Base-by-base conservation (phyloP, 2,888 invertebrate species). In the Rhamphomyia laevipes region DNA sequence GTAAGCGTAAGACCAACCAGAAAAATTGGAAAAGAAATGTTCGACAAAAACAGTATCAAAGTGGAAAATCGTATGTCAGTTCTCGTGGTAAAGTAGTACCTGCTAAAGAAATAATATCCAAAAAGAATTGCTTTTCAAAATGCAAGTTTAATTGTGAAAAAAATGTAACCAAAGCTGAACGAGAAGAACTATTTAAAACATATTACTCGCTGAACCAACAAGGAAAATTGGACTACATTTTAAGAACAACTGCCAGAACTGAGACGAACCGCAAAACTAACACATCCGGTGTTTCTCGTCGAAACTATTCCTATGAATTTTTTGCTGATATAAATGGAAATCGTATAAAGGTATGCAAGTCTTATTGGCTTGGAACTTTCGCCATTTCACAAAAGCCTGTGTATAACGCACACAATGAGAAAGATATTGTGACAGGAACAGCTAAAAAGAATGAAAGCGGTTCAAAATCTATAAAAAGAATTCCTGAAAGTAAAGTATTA, bases 321-420 rank as follows among this genome's bases (percentile, higher is more conserved):
- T 47, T 41, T 45, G 35, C 47, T 11, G 46, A 47, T 16, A 6
- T 44, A n/a, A 31, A 12, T 6, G 46, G 33, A 43, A 46, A 50
- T 13, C 37, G n/a, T 12, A n/a, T 47, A n/a, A 41, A 43, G n/a
- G 40, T 50, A 4, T 46, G 50, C 21, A 50, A 47, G 33, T 13
- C 45, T 3, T 50, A 41, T 47, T 50, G 46, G 43, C 23, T 46
- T 1, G 50, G 50, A 11, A 50, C 46, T 2, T 46, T 46, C 31
- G 17, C 23, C 16, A 41, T 50, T 6, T 50, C 50, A 1, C 46
- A 50, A 33, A 50, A 44, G 27, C 27, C 46, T 3, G 43, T 49
- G 2, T 46, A 45, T 16, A 45, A 50, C 38, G 45, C 42, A 1
- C 42, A 50, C 15, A 31, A 44, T 21, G 16, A 27, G 3, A 44